Evolutionary conservation across 2,113 vertebrate species (phyloP).

Genomic region (Malurus cyaneus): DNA sequence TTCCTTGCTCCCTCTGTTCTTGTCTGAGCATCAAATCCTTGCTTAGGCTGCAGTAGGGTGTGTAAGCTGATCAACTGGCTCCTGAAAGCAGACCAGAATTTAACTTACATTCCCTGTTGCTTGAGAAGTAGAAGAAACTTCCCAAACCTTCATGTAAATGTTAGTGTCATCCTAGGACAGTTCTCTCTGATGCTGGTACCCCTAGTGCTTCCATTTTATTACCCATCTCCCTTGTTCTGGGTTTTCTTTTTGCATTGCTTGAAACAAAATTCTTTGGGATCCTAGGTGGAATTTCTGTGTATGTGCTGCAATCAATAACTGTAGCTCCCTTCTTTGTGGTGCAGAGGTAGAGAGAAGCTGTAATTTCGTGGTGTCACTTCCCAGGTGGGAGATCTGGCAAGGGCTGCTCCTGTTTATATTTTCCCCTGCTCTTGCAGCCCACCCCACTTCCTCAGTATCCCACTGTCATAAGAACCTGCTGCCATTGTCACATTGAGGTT

Average conservation of each 20-base stretch:
- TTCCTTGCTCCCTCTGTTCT: background rate
- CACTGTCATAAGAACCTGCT: background rate
- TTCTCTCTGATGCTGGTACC: background rate
- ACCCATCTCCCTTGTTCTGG: background rate
- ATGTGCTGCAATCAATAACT: background rate
- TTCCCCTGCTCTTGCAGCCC: background rate
- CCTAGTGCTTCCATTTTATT: background rate
- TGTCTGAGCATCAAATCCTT: background rate
- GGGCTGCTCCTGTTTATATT: background rate
- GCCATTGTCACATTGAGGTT: background rate
- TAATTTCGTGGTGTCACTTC: background rate
- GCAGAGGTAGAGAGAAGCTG: background rate
- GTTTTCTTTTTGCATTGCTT: background rate
- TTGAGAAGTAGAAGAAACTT: background rate
- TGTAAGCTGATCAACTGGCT: background rate
- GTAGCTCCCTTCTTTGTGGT: background rate
- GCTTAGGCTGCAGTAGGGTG: background rate
- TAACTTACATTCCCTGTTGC: background rate
- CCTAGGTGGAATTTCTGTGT: fast-evolving
- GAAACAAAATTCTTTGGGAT: background rate
- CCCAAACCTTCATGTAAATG: background rate
- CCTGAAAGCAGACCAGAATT: background rate
- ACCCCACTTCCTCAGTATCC: background rate
- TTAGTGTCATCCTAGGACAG: background rate
- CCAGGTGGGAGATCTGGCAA: background rate